A percentile compares a stretch with the other conserved stretches of the same genome.
Evolutionary conservation across 1,140 invertebrate species (phyloP).

Genomic region (Dendroctonus valens): DNA sequence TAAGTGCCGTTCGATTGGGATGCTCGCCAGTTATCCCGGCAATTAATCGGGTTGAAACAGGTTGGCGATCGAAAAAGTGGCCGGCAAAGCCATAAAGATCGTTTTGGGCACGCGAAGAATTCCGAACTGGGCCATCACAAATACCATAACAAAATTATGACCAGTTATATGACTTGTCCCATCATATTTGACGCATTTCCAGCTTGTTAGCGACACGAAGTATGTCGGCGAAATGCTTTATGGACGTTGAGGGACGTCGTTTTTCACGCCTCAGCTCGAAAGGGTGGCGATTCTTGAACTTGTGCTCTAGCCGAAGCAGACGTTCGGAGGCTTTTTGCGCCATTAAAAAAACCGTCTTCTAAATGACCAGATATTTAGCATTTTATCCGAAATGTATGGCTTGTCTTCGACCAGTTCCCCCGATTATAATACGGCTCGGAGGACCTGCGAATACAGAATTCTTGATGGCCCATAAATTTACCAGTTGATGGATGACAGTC

Average conservation of each 20-base stretch:
- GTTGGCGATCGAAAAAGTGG: too few relatives aligned
- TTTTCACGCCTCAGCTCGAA: background rate
- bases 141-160: slow-evolving; percentile 43
- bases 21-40: too few relatives aligned
- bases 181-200: slow-evolving; percentile 18
- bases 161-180: slow-evolving; percentile 39
- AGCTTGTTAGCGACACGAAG: slow-evolving; percentile 9
- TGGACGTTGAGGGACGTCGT: background rate
- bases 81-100: too few relatives aligned
- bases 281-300: too few relatives aligned
- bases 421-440: background rate
- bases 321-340: too few relatives aligned
- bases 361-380: background rate
- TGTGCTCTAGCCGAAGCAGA: too few relatives aligned
- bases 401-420: background rate
- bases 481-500: slow-evolving; percentile 22
- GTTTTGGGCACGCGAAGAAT: slow-evolving; percentile 20
- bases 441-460: slow-evolving; percentile 19
- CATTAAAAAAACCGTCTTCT: too few relatives aligned
- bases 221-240: slow-evolving; percentile 19
- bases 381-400: background rate
- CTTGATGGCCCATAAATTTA: slow-evolving; percentile 25
- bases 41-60: too few relatives aligned
- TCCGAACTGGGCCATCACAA: slow-evolving; percentile 28
- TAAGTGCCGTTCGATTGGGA: too few relatives aligned